Base-by-base conservation (phyloP, 92 coral and sea anemone species). In the Palythoa grandiflora region DNA sequence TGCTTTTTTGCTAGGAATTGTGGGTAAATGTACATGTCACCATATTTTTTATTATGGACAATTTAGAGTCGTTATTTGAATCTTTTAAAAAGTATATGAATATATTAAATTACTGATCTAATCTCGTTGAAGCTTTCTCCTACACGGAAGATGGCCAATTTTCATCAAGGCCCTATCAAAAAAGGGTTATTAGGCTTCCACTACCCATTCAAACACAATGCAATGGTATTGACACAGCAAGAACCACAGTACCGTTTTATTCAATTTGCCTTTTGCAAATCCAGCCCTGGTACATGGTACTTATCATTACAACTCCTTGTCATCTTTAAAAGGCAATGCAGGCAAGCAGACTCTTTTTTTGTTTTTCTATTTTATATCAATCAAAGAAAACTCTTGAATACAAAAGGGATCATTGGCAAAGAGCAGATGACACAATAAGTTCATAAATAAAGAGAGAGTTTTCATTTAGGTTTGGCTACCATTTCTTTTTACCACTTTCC, bases 181-280 rank as follows among this genome's bases (percentile, higher is more conserved):
- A 68, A 68, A n/a, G 19, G 73, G 73, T 68, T 68, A 68, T 68
- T 68, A 68, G 40, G 40, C 73, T 68, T 68, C 73, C 73, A 68
- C 73, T 68, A 68, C 73, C 73, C 73, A 68, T 68, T 68, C 73
- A 68, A 68, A 68, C 73, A 68, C 73, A 68, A 68, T 68, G 73
- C 73, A 68, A 68, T 68, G 73, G 73, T 68, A 68, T 68, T 68
- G 15, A 68, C 73, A 68, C 73, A 68, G 15, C 40, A 68, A 68
- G 73, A 68, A 68, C 73, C 73, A 68, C 73, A 68, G 73, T 68
- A 68, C 39, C 73, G 73, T 68, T 8, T 68, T 68, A 68, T 68
- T 68, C 73, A 68, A 68, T 68, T 68, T 68, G 40, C 38, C 73
- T 68, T 68, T 68, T 68, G 73, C 73, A 68, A n/a, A 68, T 68